Conservation (phyloP, 2,888 invertebrate species). For the Eumacrocentrus americanus region DNA sequence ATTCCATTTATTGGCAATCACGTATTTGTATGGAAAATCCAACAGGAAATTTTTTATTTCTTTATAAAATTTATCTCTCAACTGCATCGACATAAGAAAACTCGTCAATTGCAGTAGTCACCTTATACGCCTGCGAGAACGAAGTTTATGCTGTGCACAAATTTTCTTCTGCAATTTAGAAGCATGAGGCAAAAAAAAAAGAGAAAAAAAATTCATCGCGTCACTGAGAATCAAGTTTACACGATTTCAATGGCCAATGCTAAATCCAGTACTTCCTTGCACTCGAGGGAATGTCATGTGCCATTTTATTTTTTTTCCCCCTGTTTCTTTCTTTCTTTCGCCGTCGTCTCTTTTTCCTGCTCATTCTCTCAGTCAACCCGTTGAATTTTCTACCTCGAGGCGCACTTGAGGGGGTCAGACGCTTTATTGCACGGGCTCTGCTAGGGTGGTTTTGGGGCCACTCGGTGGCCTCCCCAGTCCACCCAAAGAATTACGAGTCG, state of each 20-base stretch:
- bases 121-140: not conserved
- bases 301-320: conserved; percentile 2
- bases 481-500: conserved; percentile 22
- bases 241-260: conserved; percentile 15
- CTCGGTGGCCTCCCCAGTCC: conserved; percentile 15
- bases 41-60: too few species aligned
- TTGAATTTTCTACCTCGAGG: conserved; percentile 20
- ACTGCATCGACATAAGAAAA: not conserved
- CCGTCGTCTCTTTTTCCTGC: not conserved
- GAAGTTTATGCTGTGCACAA: not conserved
- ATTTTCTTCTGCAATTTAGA: conserved; percentile 3
- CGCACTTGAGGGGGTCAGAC: not conserved
- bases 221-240: conserved; percentile 14
- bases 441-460: conserved; percentile 21
- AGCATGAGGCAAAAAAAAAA: not conserved
- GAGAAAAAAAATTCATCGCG: conserved; percentile 3
- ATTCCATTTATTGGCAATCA: too few species aligned
- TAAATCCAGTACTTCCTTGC: conserved; percentile 12
- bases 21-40: too few species aligned
- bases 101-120: not conserved
- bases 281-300: conserved; percentile 11
- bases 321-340: conserved; percentile 14
- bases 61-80: not conserved
- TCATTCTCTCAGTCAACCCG: not conserved
- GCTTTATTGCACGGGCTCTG: conserved; percentile 24